Evolutionary conservation across 2,113 vertebrate genomes (phyloP).

Genomic region (Arothron firmamentum): DNA sequence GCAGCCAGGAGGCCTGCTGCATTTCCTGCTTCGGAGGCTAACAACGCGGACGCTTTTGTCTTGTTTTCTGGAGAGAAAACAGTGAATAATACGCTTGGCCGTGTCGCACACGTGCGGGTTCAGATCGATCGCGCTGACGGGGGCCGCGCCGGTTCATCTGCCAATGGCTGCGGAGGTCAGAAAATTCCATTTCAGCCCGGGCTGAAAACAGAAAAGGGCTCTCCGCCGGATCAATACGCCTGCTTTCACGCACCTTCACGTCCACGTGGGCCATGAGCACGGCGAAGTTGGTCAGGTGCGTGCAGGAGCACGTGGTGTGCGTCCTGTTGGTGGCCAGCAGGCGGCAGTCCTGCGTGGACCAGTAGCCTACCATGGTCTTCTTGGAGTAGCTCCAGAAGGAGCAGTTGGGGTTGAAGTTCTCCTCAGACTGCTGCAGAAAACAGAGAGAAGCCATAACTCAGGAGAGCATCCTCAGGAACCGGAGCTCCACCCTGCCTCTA

Average conservation of each 20-base stretch:
- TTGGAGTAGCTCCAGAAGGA: slow-evolving; percentile 99
- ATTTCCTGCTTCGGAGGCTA: too few species aligned
- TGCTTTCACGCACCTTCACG: slow-evolving; percentile 81
- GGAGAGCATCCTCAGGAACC: background rate
- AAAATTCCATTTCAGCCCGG: background rate
- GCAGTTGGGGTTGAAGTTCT: slow-evolving; percentile 99
- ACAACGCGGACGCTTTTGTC: too few species aligned
- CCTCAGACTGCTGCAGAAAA: slow-evolving; percentile 86
- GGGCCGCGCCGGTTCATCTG: slow-evolving; percentile 8
- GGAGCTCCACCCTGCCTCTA: background rate
- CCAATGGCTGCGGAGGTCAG: slow-evolving; percentile 27
- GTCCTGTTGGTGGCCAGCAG: slow-evolving; percentile 90
- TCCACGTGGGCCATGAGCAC: slow-evolving; percentile 99
- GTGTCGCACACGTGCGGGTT: slow-evolving; percentile 3
- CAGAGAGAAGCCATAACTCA: slow-evolving; percentile 2
- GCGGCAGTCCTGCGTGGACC: slow-evolving; percentile 97
- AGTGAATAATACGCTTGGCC: too few species aligned
- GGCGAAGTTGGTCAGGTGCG: slow-evolving; percentile 96
- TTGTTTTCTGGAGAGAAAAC: too few species aligned
- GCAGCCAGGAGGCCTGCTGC: too few species aligned
- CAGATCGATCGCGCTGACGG: slow-evolving; percentile 16
- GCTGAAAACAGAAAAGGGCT: background rate
- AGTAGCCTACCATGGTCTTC: slow-evolving; percentile 90
- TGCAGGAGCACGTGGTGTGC: slow-evolving; percentile 95
- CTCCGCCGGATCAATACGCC: background rate